These are phyloP conservation scores for Sitodiplosis mosellana DNA, from an alignment of 1,140 invertebrate genomes.

Conservation along the genomic window DNA sequence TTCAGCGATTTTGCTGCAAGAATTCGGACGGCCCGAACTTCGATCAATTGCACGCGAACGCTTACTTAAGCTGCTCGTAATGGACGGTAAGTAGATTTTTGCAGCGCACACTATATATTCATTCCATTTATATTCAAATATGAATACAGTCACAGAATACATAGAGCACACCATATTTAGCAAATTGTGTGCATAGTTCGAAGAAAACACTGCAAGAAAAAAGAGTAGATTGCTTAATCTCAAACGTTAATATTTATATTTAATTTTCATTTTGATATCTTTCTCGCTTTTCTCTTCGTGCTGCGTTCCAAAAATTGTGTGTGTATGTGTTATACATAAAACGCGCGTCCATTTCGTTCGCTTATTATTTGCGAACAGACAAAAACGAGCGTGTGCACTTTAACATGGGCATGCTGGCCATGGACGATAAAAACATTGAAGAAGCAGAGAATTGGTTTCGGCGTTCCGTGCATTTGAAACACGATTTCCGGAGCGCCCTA, in stretches of 20 bases:
- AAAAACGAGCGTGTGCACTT: slow-evolving; percentile 82
- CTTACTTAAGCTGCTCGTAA: slow-evolving; percentile 60
- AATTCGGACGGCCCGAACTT: slow-evolving; percentile 58
- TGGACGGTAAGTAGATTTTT: slow-evolving; percentile 31
- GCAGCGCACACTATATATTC: not conserved
- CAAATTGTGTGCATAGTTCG: no score
- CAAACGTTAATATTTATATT: no score
- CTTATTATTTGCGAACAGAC: slow-evolving; percentile 30
- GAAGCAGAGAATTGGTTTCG: slow-evolving; percentile 80
- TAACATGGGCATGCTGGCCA: slow-evolving; percentile 89
- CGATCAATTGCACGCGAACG: slow-evolving; percentile 59
- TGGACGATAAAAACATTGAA: slow-evolving; percentile 80
- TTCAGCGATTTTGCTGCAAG: slow-evolving; percentile 86
- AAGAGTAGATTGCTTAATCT: no score
- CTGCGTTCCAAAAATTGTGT: no score
- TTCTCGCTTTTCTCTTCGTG: no score
- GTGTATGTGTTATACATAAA: not conserved
- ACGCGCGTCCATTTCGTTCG: not conserved
- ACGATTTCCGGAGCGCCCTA: slow-evolving; percentile 76
- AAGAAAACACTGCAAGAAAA: no score
- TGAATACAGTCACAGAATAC: no score
- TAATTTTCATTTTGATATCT: no score
- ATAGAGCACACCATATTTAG: no score
- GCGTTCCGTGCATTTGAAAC: slow-evolving; percentile 63
- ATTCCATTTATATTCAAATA: not conserved